Percentiles rank a stretch among this genome's conserved stretches.
phyloP scores from a whole-genome alignment of 1,140 invertebrate species.

The Yoshiicerus persimilis region DNA sequence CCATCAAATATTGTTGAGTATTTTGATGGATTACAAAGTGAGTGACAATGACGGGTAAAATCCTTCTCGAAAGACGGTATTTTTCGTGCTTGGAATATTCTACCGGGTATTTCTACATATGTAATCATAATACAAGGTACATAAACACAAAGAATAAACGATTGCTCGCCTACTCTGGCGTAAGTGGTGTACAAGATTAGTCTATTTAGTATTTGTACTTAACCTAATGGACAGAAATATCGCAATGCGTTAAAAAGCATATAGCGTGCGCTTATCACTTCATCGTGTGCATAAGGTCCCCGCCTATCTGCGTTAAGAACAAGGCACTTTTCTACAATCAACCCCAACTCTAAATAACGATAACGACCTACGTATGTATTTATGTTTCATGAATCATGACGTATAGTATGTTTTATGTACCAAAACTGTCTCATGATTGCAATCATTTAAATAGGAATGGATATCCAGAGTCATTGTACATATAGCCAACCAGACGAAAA shows the following conservation, averaged over 20 bases:
- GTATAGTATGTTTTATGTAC: neutral
- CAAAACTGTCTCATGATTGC: neutral
- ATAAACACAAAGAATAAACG: neutral
- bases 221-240: neutral
- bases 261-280: neutral
- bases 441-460: neutral
- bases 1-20: slow-evolving; percentile 13
- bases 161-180: neutral
- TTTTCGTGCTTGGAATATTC: neutral
- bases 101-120: no score
- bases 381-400: neutral
- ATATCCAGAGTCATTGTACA: neutral
- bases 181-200: neutral
- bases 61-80: neutral
- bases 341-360: neutral
- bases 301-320: neutral
- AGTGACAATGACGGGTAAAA: slow-evolving; percentile 2
- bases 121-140: no score
- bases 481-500: no score
- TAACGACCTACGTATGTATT: neutral
- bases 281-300: neutral
- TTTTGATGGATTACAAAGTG: slow-evolving; percentile 13
- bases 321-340: neutral
- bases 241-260: neutral
- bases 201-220: neutral